Evolutionary conservation across 2,113 vertebrate genomes (phyloP), one percentile per base, ranked within the genome.

Genomic region (Pelusios castaneus): DNA sequence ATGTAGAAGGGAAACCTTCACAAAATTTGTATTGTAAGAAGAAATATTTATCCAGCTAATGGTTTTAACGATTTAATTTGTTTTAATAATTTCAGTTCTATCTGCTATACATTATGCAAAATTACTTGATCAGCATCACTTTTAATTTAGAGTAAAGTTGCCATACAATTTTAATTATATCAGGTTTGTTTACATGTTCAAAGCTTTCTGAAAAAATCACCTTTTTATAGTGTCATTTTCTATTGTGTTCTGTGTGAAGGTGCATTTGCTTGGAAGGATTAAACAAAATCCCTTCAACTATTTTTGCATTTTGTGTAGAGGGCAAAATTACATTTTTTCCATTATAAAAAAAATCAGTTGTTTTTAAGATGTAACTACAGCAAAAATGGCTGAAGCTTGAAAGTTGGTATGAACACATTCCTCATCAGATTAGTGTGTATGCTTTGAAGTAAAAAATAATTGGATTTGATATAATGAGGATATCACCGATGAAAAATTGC

Each of bases 121-220:
- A 89, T 77, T 89, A 10, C 56, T 90, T 77, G 31, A 10, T 89
- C 81, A 82, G 8, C 85, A 47, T 41, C 75, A 67, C 63, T 83
- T 60, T 83, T 89, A 52, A 31, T 80, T 41, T 80, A 89, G 89
- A 58, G 83, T 73, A 93, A 89, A 85, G 91, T 84, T 34, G 70
- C 60, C 92, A 21, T 89, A 12, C 88, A 80, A 24, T 91, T 95
- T 91, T 54, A 82, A 60, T 47, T 84, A 25, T 10, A 87, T 76
- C 91, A 88, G 43, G 78, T 3, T 19, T 8, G 83, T 90, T 89
- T 91, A 25, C 52, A 85, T 73, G 60, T 80, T 49, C 90, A 0
- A 63, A 89, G 51, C 11, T 21, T 89, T 78, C 63, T 85, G 89
- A 47, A 43, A 5, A 31, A 38, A 47, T 41, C 70, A 8, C 76